A percentile compares a stretch with the other conserved stretches of the same genome.
These are phyloP conservation scores for Danio choprae DNA, from an alignment of 2,797 vertebrate species.

Conservation along the genomic window DNA sequence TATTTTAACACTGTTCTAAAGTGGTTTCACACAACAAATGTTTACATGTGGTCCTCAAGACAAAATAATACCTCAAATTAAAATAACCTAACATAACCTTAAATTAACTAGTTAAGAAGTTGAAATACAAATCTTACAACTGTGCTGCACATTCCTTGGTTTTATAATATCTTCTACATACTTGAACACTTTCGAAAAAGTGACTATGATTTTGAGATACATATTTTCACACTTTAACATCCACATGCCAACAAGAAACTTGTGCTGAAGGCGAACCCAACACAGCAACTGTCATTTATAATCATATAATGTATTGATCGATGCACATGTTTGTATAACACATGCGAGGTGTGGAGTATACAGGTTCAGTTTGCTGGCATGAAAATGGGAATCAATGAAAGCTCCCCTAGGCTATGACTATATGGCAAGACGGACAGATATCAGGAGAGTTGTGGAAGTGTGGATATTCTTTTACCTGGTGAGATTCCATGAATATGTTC, in stretches of 20 bases:
- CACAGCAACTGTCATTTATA: constrained; percentile 20
- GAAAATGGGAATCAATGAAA: constrained; percentile 20
- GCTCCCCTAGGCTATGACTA: constrained; percentile 17
- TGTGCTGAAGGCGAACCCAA: background rate
- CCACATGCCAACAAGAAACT: background rate
- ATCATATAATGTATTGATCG: constrained; percentile 24
- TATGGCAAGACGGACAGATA: constrained; percentile 19
- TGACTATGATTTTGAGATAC: too few relatives aligned
- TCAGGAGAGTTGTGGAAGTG: constrained; percentile 23
- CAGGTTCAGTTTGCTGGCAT: constrained; percentile 18
- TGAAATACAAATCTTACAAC: too few relatives aligned
- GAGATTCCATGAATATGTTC: constrained; percentile 3
- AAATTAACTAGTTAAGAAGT: too few relatives aligned
- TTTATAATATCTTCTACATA: too few relatives aligned
- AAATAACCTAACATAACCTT: too few relatives aligned
- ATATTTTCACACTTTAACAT: too few relatives aligned
- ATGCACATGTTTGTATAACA: constrained; percentile 3
- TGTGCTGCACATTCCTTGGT: too few relatives aligned
- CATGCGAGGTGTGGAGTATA: background rate
- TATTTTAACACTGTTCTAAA: too few relatives aligned
- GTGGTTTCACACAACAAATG: too few relatives aligned
- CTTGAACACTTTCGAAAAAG: too few relatives aligned
- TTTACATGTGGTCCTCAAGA: too few relatives aligned
- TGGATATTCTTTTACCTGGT: constrained; percentile 11
- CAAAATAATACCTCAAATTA: too few relatives aligned